These are phyloP conservation scores for Matsumurasca onukii DNA, from an alignment of 1,140 invertebrate genomes.

Conservation along the genomic window DNA sequence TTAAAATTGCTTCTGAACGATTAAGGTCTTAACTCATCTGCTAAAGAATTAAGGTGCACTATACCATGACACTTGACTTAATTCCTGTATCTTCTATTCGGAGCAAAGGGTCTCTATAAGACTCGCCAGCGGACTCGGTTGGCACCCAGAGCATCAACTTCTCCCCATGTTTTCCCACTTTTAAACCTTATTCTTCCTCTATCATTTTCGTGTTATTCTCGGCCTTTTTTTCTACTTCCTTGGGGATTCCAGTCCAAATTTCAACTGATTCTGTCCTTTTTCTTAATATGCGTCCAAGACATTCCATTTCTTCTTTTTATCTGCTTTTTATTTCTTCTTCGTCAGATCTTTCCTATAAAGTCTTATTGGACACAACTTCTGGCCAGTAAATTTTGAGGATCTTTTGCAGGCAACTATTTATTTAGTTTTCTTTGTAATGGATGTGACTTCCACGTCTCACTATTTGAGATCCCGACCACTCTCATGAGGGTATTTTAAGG, in stretches of 20 bases:
- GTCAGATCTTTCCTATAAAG: background rate
- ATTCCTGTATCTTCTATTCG: constrained; percentile 6
- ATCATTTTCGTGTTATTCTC: too few species aligned
- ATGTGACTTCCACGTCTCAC: background rate
- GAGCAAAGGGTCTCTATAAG: background rate
- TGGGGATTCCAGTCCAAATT: background rate
- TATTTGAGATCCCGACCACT: too few species aligned
- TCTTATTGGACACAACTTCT: background rate
- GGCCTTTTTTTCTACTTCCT: background rate
- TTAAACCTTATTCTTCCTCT: too few species aligned
- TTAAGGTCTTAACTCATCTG: too few species aligned
- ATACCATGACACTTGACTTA: too few species aligned
- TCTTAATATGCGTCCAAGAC: background rate
- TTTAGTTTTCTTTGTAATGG: background rate
- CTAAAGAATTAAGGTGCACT: too few species aligned
- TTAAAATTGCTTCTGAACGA: too few species aligned
- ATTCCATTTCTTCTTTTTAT: background rate
- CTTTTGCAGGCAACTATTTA: background rate
- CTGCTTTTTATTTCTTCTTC: background rate
- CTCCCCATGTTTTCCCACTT: too few species aligned
- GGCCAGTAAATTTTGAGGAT: background rate
- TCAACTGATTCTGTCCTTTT: background rate
- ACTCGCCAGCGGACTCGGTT: too few species aligned
- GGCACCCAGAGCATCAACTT: background rate
- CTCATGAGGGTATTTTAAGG: too few species aligned